Percentiles rank a stretch among this genome's conserved stretches.
Evolutionary conservation across 2,797 vertebrate genomes (phyloP).

Genomic region (Thripadectes ignobilis): DNA sequence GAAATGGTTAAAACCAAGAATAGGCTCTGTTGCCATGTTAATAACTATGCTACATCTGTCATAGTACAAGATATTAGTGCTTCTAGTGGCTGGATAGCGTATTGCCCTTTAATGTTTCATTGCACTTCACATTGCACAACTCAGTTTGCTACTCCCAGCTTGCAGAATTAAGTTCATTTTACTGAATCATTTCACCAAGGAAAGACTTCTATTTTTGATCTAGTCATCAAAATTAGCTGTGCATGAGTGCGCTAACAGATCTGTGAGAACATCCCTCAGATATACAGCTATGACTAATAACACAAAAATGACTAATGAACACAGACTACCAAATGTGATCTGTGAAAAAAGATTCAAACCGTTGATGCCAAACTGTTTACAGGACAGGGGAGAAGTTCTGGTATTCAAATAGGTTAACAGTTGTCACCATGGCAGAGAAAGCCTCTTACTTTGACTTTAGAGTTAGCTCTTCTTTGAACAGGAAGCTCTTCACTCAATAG

Average conservation of each 20-base stretch:
- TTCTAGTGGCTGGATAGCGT: not conserved
- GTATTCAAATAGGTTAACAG: not conserved
- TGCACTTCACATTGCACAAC: not conserved
- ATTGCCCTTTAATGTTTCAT: not conserved
- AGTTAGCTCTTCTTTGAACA: not conserved
- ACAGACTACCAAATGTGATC: not conserved
- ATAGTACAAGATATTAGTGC: not conserved
- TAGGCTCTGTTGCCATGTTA: not conserved
- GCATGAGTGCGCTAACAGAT: rapidly evolving
- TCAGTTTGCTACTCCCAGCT: not conserved
- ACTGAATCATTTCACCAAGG: not conserved
- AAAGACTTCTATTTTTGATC: not conserved
- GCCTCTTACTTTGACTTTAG: not conserved
- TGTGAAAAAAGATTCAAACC: not conserved
- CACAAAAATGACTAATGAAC: not conserved
- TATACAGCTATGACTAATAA: not conserved
- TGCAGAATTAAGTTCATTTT: not conserved
- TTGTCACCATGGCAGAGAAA: not conserved
- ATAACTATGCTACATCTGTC: not conserved
- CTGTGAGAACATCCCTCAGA: not conserved
- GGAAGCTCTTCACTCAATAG: not conserved
- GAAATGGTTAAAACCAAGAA: not conserved
- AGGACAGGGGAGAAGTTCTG: not conserved
- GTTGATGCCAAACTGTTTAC: not conserved
- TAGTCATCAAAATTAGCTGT: not conserved